phyloP scores from a whole-genome alignment of 1,140 invertebrate species.

The Penaeus chinensis region DNA sequence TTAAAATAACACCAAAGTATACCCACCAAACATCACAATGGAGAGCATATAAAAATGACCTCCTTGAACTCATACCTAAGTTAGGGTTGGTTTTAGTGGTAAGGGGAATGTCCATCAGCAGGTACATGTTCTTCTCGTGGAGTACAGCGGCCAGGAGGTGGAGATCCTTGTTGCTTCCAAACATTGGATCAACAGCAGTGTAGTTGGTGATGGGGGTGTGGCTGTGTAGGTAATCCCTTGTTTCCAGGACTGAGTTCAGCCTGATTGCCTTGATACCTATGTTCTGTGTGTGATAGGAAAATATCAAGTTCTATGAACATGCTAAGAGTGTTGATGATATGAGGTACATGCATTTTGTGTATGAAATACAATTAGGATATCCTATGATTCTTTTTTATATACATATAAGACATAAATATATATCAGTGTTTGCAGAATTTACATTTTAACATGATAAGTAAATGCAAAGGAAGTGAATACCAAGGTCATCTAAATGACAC shows the following conservation, averaged over 20 bases:
- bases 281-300: no score
- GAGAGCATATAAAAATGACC: slow-evolving; percentile 66
- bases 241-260: slow-evolving; percentile 14
- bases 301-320: no score
- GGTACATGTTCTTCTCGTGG: slow-evolving; percentile 77
- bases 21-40: slow-evolving; percentile 13
- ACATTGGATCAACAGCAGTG: slow-evolving; percentile 73
- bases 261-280: no score
- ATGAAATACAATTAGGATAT: no score
- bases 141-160: slow-evolving; percentile 73
- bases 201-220: slow-evolving; percentile 77
- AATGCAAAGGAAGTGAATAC: no score
- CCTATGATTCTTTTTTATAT: no score
- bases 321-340: no score
- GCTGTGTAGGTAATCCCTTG: slow-evolving; percentile 76
- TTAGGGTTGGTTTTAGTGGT: slow-evolving; percentile 67
- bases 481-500: background rate
- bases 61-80: background rate
- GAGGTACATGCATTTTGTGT: no score
- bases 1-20: background rate
- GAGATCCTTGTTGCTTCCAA: slow-evolving; percentile 78
- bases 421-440: no score
- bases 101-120: slow-evolving; percentile 82
- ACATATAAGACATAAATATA: no score
- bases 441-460: no score